phyloP scores from a whole-genome alignment of 2,888 invertebrate species.

The Eulithis testata region DNA sequence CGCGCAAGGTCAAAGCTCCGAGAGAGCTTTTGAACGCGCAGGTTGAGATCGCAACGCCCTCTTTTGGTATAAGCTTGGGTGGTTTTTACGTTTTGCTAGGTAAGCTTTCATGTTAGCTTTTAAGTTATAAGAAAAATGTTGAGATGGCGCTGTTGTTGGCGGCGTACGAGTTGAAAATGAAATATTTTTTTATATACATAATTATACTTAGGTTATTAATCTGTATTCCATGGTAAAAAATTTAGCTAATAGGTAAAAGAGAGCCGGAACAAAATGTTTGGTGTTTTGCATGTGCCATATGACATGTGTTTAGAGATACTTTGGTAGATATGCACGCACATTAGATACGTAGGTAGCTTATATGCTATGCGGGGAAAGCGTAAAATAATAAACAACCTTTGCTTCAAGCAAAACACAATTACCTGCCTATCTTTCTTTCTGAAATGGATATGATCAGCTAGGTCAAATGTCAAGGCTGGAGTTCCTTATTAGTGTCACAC shows the following conservation, averaged over 20 bases:
- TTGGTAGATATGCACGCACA: too few species aligned
- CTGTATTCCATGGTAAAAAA: too few species aligned
- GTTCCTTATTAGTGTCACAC: slow-evolving; percentile 41
- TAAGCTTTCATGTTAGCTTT: too few species aligned
- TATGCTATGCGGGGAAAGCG: background rate
- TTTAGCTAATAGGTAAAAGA: too few species aligned
- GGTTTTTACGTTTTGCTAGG: too few species aligned
- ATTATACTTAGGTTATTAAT: too few species aligned
- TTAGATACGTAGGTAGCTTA: background rate
- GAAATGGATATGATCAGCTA: slow-evolving; percentile 69
- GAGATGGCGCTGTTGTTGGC: slow-evolving; percentile 10
- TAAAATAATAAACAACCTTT: background rate
- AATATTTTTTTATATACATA: too few species aligned
- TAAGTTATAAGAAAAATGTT: background rate
- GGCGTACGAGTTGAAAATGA: slow-evolving; percentile 7
- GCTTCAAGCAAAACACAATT: slow-evolving; percentile 14
- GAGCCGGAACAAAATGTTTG: too few species aligned
- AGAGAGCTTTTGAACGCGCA: slow-evolving; percentile 3
- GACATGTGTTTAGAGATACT: too few species aligned
- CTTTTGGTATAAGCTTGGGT: too few species aligned
- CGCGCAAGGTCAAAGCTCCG: slow-evolving; percentile 1
- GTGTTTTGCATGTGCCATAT: too few species aligned
- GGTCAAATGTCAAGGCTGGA: slow-evolving; percentile 80
- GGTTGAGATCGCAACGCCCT: background rate
- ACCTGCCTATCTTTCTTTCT: slow-evolving; percentile 40